Evolutionary conservation across 1,140 invertebrate genomes (phyloP).

Genomic region (Pseudomyrmex cubaensis): DNA sequence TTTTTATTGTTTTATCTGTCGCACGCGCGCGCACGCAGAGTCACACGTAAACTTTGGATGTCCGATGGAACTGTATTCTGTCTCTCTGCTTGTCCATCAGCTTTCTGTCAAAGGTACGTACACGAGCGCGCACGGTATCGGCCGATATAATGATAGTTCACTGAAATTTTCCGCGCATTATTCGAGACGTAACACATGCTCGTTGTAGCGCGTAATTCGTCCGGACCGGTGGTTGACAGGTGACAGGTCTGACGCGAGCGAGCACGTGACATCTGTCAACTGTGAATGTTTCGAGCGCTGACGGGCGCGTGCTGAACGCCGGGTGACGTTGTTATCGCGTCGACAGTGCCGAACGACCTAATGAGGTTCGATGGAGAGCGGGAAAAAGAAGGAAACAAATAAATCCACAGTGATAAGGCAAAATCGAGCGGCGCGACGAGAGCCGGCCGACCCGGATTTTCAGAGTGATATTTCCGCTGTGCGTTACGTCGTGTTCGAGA

Average conservation of each 20-base stretch:
- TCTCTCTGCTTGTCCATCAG: conserved; percentile 71
- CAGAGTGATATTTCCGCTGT: conserved; percentile 42
- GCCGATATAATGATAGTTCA: conserved; percentile 73
- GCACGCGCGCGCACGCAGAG: conserved; percentile 24
- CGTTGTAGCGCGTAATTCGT: conserved; percentile 78
- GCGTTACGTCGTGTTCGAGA: conserved; percentile 36
- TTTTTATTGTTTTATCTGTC: conserved; percentile 60
- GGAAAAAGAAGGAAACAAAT: conserved; percentile 74
- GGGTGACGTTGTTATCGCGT: conserved; percentile 74
- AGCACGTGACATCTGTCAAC: conserved; percentile 81
- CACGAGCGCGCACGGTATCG: conserved; percentile 54
- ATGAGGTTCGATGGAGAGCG: conserved; percentile 74
- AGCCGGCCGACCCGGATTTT: conserved; percentile 46
- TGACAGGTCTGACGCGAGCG: conserved; percentile 80
- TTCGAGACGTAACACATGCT: conserved; percentile 75
- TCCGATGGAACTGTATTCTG: conserved; percentile 52
- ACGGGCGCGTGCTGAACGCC: conserved; percentile 68
- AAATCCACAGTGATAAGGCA: conserved; percentile 58
- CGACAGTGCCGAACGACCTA: conserved; percentile 74
- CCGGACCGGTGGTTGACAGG: conserved; percentile 79
- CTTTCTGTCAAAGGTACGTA: conserved; percentile 69
- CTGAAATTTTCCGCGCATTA: conserved; percentile 78
- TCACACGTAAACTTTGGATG: conserved; percentile 8
- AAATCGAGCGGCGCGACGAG: conserved; percentile 53
- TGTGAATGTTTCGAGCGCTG: conserved; percentile 80